phyloP scores from a whole-genome alignment of 2,797 vertebrate genomes.

The Poeciliopsis presidionis region DNA sequence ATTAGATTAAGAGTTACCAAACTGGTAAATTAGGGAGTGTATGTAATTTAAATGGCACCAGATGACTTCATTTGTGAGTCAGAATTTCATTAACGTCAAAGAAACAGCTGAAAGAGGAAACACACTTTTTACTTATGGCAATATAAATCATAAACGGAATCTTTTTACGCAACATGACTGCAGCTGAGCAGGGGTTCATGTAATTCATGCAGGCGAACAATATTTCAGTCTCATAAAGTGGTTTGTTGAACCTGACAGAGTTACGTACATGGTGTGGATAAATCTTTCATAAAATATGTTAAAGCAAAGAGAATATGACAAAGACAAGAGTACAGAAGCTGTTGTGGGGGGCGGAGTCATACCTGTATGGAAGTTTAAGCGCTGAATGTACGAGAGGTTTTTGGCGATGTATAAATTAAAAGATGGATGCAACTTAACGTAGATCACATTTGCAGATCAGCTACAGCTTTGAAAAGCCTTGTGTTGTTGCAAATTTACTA shows the following conservation, averaged over 20 bases:
- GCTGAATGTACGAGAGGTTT: constrained; percentile 38
- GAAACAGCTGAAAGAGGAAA: constrained; percentile 43
- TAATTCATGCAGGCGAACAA: constrained; percentile 39
- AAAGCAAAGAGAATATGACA: neutral
- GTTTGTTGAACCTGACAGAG: constrained; percentile 27
- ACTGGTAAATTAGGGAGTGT: constrained; percentile 33
- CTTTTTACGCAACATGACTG: constrained; percentile 32
- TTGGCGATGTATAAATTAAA: neutral
- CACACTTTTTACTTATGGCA: constrained; percentile 48
- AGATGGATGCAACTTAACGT: neutral
- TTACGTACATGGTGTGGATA: constrained; percentile 33
- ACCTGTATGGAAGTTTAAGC: constrained; percentile 11
- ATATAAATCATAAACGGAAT: constrained; percentile 54
- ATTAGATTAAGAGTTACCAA: constrained; percentile 42
- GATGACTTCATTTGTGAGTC: constrained; percentile 40
- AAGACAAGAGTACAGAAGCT: neutral
- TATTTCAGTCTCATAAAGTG: constrained; percentile 59
- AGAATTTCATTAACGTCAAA: constrained; percentile 66
- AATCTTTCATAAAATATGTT: neutral
- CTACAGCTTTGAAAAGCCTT: neutral
- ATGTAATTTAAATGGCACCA: constrained; percentile 32
- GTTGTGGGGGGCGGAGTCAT: constrained; percentile 31
- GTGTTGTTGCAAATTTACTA: constrained; percentile 1
- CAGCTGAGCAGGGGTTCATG: constrained; percentile 53
- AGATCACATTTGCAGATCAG: constrained; percentile 6